Percentiles rank a stretch among this genome's conserved stretches.
Evolutionary conservation across 1,140 invertebrate genomes (phyloP).

Genomic region (Trichogramma pretiosum): DNA sequence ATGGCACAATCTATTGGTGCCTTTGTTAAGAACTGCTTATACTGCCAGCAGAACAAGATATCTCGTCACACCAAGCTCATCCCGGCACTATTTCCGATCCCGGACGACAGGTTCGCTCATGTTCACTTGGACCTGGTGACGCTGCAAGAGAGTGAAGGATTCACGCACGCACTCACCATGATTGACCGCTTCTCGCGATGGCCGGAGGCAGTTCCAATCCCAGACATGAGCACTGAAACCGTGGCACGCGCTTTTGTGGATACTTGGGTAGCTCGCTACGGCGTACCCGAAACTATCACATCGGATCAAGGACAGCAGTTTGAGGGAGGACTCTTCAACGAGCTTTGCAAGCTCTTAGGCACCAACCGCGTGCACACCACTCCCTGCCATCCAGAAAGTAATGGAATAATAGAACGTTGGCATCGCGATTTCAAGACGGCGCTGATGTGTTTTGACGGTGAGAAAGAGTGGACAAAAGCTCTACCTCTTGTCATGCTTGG

Average conservation of each 20-base stretch:
- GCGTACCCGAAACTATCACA: no score
- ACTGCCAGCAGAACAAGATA: not conserved
- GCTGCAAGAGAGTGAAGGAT: slow-evolving; percentile 1
- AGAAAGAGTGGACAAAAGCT: not conserved
- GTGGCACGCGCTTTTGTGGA: slow-evolving; percentile 28
- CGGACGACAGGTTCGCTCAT: not conserved
- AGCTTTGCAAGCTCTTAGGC: slow-evolving; percentile 23
- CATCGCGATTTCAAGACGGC: slow-evolving; percentile 24
- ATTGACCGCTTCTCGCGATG: no score
- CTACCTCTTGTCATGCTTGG: slow-evolving; percentile 5
- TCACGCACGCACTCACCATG: slow-evolving; percentile 20
- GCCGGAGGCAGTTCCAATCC: slow-evolving; percentile 24
- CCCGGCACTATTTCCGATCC: not conserved
- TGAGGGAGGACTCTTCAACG: slow-evolving; percentile 25
- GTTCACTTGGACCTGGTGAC: not conserved
- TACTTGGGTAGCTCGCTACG: slow-evolving; percentile 34
- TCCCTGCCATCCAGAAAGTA: slow-evolving; percentile 31
- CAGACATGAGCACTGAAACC: slow-evolving; percentile 31
- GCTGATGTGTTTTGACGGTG: slow-evolving; percentile 13
- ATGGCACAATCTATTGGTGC: not conserved
- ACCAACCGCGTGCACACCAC: slow-evolving; percentile 23
- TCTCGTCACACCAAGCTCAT: not conserved
- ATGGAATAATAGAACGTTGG: slow-evolving; percentile 24
- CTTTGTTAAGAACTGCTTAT: not conserved
- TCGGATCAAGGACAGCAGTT: slow-evolving; percentile 35